phyloP scores from a whole-genome alignment of 2,113 vertebrate genomes.

The Apaloderma vittatum region DNA sequence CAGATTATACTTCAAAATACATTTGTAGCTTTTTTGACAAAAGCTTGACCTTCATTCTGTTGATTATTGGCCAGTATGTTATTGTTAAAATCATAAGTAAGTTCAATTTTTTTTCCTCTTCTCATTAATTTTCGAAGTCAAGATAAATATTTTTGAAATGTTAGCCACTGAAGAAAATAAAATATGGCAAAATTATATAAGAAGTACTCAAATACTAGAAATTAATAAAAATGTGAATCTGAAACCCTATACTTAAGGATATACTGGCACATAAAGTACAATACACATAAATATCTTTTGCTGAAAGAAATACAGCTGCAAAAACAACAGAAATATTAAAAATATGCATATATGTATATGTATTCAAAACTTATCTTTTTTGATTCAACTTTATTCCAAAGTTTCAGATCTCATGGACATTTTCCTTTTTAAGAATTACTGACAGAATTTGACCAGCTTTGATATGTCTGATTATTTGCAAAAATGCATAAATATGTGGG shows the following conservation, averaged over 20 bases:
- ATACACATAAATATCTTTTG: not conserved
- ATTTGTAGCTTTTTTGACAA: not conserved
- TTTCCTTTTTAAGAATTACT: not conserved
- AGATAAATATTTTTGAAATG: not conserved
- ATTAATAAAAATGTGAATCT: not conserved
- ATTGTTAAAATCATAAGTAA: not conserved
- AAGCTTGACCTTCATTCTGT: not conserved
- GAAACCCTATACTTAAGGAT: not conserved
- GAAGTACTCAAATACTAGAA: not conserved
- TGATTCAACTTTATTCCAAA: not conserved
- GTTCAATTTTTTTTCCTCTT: not conserved
- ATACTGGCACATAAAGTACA: not conserved
- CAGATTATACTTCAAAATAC: not conserved
- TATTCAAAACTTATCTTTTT: not conserved
- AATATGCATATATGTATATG: not conserved
- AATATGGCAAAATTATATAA: not conserved
- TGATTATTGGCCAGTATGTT: not conserved
- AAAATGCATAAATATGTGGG: not conserved
- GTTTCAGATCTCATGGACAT: not conserved
- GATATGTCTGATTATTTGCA: not conserved
- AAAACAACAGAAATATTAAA: not conserved
- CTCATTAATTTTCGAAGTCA: not conserved
- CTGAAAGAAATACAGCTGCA: not conserved
- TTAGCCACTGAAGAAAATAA: not conserved
- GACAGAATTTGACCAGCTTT: not conserved